phyloP scores from a whole-genome alignment of 2,797 vertebrate species.

The Syndactyla subalaris region DNA sequence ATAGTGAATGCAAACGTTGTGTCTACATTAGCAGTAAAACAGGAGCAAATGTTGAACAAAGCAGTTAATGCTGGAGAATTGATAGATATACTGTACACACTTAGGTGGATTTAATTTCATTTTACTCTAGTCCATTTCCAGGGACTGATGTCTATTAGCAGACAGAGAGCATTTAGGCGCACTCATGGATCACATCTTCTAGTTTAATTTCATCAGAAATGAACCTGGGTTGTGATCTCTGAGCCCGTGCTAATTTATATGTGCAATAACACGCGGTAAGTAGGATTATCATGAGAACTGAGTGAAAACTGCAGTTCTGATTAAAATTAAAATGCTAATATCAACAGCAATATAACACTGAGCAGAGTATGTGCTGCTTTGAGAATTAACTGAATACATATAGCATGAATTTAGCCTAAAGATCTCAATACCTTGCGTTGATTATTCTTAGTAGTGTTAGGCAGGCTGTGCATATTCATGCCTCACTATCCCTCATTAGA shows the following conservation, averaged over 20 bases:
- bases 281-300: background rate
- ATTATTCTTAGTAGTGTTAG: background rate
- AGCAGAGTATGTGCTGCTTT: background rate
- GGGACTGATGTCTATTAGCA: background rate
- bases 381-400: background rate
- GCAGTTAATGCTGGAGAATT: background rate
- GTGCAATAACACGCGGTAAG: background rate
- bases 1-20: background rate
- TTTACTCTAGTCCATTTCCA: background rate
- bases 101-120: constrained; percentile 9
- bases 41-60: background rate
- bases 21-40: background rate
- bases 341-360: background rate
- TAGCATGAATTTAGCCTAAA: background rate
- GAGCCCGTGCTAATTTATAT: background rate
- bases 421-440: background rate
- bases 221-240: background rate
- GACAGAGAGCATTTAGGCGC: background rate
- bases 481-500: background rate
- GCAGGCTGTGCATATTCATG: background rate
- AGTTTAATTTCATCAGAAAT: constrained; percentile 23
- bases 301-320: constrained; percentile 8
- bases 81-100: background rate
- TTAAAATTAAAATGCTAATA: constrained; percentile 13
- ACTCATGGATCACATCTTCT: background rate